Conservation (phyloP, 2,797 vertebrate species). For the Crenichthys baileyi region DNA sequence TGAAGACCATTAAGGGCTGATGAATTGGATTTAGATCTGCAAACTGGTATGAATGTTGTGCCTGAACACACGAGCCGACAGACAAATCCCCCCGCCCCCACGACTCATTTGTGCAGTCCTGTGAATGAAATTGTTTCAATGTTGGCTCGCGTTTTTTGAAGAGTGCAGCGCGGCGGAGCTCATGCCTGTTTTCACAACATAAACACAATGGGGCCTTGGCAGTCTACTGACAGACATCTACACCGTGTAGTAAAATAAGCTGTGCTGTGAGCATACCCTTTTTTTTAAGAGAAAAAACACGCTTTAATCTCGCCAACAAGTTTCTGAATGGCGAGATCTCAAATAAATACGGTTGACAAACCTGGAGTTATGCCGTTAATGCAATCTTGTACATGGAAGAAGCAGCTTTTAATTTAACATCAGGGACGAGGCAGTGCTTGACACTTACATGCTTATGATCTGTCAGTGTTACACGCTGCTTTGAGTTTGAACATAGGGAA, state of each 20-base stretch:
- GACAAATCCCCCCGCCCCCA: not conserved
- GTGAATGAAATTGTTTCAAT: constrained; percentile 34
- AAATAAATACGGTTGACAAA: constrained; percentile 22
- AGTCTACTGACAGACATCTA: constrained; percentile 35
- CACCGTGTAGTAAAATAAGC: constrained; percentile 15
- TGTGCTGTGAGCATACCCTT: constrained; percentile 13
- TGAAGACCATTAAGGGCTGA: constrained; percentile 79
- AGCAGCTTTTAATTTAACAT: constrained; percentile 36
- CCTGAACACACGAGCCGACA: constrained; percentile 60
- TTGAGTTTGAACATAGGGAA: constrained; percentile 5
- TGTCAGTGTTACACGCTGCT: constrained; percentile 4
- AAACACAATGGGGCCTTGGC: constrained; percentile 46
- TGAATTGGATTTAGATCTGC: constrained; percentile 79
- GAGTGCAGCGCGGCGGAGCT: constrained; percentile 30
- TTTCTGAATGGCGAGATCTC: constrained; percentile 22
- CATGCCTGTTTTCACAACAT: constrained; percentile 41
- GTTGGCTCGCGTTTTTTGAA: constrained; percentile 25
- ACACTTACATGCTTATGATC: constrained; percentile 28
- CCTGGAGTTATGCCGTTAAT: constrained; percentile 5
- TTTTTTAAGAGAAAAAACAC: constrained; percentile 40
- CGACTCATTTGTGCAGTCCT: constrained; percentile 29
- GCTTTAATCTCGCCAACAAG: constrained; percentile 43
- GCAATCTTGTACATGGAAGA: constrained; percentile 20
- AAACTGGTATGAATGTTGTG: constrained; percentile 58
- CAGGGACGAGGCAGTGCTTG: constrained; percentile 14